Evolutionary conservation across 1,140 invertebrate genomes (phyloP), one percentile per base, ranked within the genome.

Genomic region (Pseudomyrmex sp.): DNA sequence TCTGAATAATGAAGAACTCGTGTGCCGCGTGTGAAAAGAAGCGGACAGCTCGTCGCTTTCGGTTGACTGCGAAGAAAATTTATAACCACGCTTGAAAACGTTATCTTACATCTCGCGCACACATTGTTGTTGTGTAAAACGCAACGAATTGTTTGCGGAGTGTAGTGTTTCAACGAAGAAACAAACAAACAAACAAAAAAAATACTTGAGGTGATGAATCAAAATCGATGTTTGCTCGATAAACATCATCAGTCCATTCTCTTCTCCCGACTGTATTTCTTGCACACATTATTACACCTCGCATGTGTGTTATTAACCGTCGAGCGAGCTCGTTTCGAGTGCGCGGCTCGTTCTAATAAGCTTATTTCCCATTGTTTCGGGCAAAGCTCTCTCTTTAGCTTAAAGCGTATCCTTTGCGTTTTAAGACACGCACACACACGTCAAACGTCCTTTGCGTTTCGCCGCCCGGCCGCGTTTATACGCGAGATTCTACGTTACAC

Each of bases 61-160:
- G n/a, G 52, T 79, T 86, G 18, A 7, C 26, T 61, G 73, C 48
- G 56, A 86, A 86, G 83, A 84, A 84, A 85, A 86, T 80, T 85
- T 73, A 85, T 85, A 63, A 46, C 48, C 20, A 61, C 75, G 83
- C 70, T 54, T 46, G 48, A 58, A 26, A 66, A n/a, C 79, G 84
- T 35, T 35, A 35, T 48, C 46, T 48, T 23, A 46, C 58, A 50
- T 66, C 52, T 48, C 52, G 84, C 59, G 23, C 74, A 52, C 54
- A 46, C n/a, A 20, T 18, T 26, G 26, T 18, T 26, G 26, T 26
- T 26, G 26, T 3, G 26, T 26, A 3, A 26, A 26, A 26, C 20
- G 20, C 2, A 26, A 26, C 26, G 23, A 20, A 77, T 3, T 20
- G 10, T 58, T 77, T 58, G 23, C n/a, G 23, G 5, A 58, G 18